Evolutionary conservation across 2,888 invertebrate genomes (phyloP).

Genomic region (Crematogaster levior): DNA sequence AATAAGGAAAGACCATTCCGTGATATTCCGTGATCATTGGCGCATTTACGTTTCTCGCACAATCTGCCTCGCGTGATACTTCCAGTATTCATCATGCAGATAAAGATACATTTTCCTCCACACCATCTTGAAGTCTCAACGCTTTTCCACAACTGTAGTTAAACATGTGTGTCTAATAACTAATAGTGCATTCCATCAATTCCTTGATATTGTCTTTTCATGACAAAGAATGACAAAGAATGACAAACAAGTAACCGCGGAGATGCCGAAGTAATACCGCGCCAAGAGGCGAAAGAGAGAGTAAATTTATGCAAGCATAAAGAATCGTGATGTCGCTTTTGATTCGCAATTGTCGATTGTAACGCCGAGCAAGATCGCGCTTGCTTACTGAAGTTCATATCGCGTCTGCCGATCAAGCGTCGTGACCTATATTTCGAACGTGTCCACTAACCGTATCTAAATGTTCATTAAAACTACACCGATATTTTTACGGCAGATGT

Average conservation of each 20-base stretch:
- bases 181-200: constrained; percentile 16
- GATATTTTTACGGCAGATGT: constrained; percentile 50
- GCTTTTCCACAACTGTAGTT: neutral
- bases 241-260: constrained; percentile 23
- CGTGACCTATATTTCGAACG: constrained; percentile 33
- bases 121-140: neutral
- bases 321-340: constrained; percentile 22
- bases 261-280: neutral
- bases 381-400: constrained; percentile 10
- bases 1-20: neutral
- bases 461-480: constrained; percentile 31
- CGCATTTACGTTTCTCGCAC: neutral
- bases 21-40: neutral
- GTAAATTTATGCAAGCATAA: constrained; percentile 35
- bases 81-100: neutral
- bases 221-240: constrained; percentile 37
- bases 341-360: neutral
- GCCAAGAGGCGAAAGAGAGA: neutral
- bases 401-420: constrained; percentile 12
- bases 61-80: constrained; percentile 21
- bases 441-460: constrained; percentile 23
- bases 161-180: neutral
- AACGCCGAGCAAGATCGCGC: neutral
- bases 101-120: neutral
- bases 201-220: neutral